Conservation (phyloP, 2,888 invertebrate genomes). For the Hesperia comma region DNA sequence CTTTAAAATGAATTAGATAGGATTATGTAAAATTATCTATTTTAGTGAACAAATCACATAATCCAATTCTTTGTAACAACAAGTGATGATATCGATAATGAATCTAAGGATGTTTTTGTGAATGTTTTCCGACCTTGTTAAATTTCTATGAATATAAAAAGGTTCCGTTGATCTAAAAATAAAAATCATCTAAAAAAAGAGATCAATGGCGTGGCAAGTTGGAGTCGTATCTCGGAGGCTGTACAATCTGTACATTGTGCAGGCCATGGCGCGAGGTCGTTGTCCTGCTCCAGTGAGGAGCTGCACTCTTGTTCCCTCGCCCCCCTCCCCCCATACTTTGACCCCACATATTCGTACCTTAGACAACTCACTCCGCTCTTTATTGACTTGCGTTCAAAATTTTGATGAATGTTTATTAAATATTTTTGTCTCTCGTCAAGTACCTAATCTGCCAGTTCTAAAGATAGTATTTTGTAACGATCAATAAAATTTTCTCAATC, state of each 20-base stretch:
- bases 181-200: constrained; percentile 46
- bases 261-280: constrained; percentile 63
- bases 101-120: too few relatives aligned
- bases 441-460: too few relatives aligned
- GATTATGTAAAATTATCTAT: too few relatives aligned
- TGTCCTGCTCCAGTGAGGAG: constrained; percentile 61
- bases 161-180: background rate
- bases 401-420: background rate
- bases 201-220: constrained; percentile 56
- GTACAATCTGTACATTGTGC: constrained; percentile 44
- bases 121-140: too few relatives aligned
- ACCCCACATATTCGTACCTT: constrained; percentile 56
- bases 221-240: constrained; percentile 60
- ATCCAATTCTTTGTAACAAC: too few relatives aligned
- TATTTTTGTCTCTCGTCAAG: too few relatives aligned
- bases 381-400: background rate
- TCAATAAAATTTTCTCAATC: too few relatives aligned
- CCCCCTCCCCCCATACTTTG: constrained; percentile 47
- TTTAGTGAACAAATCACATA: too few relatives aligned
- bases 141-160: too few relatives aligned
- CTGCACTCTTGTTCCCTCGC: constrained; percentile 67
- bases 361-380: constrained; percentile 39
- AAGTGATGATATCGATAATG: too few relatives aligned
- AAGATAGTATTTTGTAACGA: too few relatives aligned
- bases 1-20: too few relatives aligned